These are phyloP conservation scores for Chelonia mydas DNA, from an alignment of 2,797 vertebrate species.

Conservation along the genomic window DNA sequence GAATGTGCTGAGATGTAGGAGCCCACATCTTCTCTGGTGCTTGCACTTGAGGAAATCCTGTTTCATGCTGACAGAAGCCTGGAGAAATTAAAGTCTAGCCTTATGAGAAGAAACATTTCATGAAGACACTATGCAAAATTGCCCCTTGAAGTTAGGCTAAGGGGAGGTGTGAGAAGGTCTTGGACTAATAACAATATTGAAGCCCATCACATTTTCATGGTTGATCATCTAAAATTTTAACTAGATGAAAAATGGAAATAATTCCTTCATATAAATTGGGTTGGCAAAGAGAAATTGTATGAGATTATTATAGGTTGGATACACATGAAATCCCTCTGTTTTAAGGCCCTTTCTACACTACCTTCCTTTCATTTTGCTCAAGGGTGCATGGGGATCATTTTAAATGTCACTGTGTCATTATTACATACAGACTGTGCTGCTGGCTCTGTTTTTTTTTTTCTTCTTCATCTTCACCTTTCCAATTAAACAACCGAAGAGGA, in stretches of 20 bases:
- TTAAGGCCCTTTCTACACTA: not conserved
- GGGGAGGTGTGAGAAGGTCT: not conserved
- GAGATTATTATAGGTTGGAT: not conserved
- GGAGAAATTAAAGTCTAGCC: rapidly evolving
- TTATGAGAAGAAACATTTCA: not conserved
- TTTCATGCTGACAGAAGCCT: not conserved
- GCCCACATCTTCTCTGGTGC: not conserved
- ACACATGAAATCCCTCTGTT: not conserved
- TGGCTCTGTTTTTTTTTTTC: not conserved
- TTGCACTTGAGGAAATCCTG: not conserved
- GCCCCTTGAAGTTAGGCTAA: not conserved
- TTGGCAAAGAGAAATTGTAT: not conserved
- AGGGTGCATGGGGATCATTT: rapidly evolving
- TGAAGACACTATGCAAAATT: not conserved
- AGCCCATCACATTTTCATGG: not conserved
- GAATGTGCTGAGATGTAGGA: not conserved
- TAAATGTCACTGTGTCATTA: not conserved
- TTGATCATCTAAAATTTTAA: not conserved
- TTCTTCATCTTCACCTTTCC: not conserved
- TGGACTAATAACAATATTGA: not conserved
- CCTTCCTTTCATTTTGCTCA: not conserved
- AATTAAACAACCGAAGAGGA: not conserved
- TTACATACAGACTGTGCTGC: not conserved
- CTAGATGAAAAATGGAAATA: slow-evolving; percentile 44
- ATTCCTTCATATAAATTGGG: slow-evolving; percentile 1